Evolutionary conservation across 23 tunicate species (phyloP), one percentile per base, ranked within the genome.

Genomic region (Corella eumyota): DNA sequence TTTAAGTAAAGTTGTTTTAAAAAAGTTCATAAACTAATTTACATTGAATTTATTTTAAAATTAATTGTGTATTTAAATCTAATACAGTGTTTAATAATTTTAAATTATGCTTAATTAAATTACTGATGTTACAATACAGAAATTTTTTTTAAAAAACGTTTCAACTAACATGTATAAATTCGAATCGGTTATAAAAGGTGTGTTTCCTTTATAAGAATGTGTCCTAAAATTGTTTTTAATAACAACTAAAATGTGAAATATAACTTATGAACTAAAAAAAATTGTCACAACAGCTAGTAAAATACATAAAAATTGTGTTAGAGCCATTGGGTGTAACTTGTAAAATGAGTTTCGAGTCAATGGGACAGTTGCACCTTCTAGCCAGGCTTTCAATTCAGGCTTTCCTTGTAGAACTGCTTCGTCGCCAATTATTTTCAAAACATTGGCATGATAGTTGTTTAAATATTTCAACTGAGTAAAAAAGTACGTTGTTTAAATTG

Each of bases 401-500:
- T 70, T 86, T 38, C 36, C 36, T 72, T 86, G 95, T 9, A 35
- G 45, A 6, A 9, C 21, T 2, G 74, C 74, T 71, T 86, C 95
- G 11, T 58, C 75, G 2, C 95, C 95, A 27, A 86, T 65, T 22
- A 50, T 34, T 23, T 50, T 31, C 59, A 64, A 31, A 22, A 86
- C 95, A 23, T 62, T 68, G 6, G 58, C 56, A 50, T 86, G 95
- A 34, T 86, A 86, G 4, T 65, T 47, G 71, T 86, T 86, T 27
- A 86, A 28, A 36, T 86, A 71, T 5, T 64, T 48, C 19, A 86
- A 28, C 95, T 86, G 80, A 9, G n/a, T n/a, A n/a, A n/a, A n/a
- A n/a, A n/a, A n/a, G n/a, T n/a, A n/a, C 3, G 36, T 38, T 4
- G 22, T 24, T 58, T 6, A 63, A 50, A 28, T 58, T 24, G 64